These are phyloP conservation scores for Andricus quercusramuli DNA, from an alignment of 2,888 invertebrate genomes.

Conservation along the genomic window DNA sequence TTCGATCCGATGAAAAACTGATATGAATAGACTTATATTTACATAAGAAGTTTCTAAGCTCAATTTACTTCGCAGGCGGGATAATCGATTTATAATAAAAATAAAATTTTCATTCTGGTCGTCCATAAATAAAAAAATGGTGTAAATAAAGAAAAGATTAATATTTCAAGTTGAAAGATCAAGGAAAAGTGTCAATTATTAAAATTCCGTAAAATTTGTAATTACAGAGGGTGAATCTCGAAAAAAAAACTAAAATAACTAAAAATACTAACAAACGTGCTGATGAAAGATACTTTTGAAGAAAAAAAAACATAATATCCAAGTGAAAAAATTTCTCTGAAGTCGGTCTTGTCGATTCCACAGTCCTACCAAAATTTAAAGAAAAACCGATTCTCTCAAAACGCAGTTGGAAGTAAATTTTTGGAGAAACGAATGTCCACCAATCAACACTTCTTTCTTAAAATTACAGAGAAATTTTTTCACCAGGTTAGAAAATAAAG, in stretches of 20 bases:
- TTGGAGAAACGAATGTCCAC: neutral
- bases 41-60: too few species aligned
- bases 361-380: neutral
- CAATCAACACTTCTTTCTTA: neutral
- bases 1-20: too few species aligned
- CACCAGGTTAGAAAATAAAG: constrained; percentile 14
- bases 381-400: neutral
- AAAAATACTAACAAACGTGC: constrained; percentile 12
- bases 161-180: too few species aligned
- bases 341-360: neutral
- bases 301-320: neutral
- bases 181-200: too few species aligned
- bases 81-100: neutral
- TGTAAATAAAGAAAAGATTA: too few species aligned
- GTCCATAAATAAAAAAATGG: neutral
- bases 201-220: neutral
- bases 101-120: neutral
- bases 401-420: neutral
- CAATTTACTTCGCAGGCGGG: neutral
- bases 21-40: too few species aligned
- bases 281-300: neutral
- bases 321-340: constrained; percentile 39
- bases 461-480: constrained; percentile 15
- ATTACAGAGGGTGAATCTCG: neutral
- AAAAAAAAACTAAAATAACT: neutral